Conservation (phyloP, 1,140 invertebrate species). For the Brachionus asplanchnoidis region DNA sequence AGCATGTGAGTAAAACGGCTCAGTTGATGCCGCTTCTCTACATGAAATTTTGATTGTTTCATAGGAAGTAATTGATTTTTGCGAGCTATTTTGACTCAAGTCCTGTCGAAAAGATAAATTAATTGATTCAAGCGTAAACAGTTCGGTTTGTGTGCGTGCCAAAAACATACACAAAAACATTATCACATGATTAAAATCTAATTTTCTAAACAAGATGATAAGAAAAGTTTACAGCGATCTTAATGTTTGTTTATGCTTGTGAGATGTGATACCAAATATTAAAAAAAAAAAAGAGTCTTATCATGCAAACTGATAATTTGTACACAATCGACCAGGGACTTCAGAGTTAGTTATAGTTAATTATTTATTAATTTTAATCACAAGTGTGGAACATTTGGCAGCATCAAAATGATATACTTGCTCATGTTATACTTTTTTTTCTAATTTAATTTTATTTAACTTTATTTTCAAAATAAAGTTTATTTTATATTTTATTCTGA, state of each 20-base stretch:
- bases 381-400: no score
- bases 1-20: neutral
- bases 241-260: neutral
- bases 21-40: neutral
- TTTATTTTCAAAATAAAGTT: no score
- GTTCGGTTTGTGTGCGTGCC: neutral
- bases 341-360: neutral
- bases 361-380: no score
- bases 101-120: neutral
- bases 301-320: neutral
- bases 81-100: neutral
- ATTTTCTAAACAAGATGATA: neutral
- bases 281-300: neutral
- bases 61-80: neutral
- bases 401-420: no score
- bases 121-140: neutral
- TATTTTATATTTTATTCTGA: no score
- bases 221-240: neutral
- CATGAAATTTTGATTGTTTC: neutral
- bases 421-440: no score
- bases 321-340: neutral
- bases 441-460: no score
- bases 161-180: neutral
- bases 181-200: slow-evolving; percentile 22
- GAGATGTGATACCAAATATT: neutral